phyloP scores from a whole-genome alignment of 2,113 vertebrate species.

The Struthio camelus region DNA sequence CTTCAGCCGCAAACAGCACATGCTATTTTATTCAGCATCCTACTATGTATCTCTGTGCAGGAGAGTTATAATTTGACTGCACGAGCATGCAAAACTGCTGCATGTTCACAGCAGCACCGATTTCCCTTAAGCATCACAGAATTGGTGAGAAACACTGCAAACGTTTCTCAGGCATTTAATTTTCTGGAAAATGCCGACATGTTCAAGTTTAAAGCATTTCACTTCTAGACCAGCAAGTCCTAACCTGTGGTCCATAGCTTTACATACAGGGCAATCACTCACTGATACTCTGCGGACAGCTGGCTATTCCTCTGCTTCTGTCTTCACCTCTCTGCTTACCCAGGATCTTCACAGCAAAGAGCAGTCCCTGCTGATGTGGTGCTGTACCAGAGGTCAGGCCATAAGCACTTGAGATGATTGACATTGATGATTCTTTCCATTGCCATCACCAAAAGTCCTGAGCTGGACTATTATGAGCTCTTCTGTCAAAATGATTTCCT shows the following conservation, averaged over 20 bases:
- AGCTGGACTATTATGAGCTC: background rate
- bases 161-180: background rate
- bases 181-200: background rate
- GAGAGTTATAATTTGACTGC: background rate
- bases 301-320: background rate
- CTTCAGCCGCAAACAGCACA: background rate
- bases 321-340: background rate
- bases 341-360: background rate
- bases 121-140: background rate
- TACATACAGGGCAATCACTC: accelerated
- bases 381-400: background rate
- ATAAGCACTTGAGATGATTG: background rate
- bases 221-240: background rate
- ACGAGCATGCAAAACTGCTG: background rate
- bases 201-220: background rate
- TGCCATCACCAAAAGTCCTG: background rate
- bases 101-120: background rate
- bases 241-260: accelerated
- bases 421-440: background rate
- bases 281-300: background rate
- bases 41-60: background rate
- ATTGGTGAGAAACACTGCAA: background rate
- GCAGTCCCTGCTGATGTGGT: background rate
- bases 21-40: background rate
- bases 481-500: slow-evolving; percentile 29